Percentiles rank a stretch among this genome's conserved stretches.
Conservation (phyloP, 2,113 vertebrate genomes). For the Phaethornis superciliosus region DNA sequence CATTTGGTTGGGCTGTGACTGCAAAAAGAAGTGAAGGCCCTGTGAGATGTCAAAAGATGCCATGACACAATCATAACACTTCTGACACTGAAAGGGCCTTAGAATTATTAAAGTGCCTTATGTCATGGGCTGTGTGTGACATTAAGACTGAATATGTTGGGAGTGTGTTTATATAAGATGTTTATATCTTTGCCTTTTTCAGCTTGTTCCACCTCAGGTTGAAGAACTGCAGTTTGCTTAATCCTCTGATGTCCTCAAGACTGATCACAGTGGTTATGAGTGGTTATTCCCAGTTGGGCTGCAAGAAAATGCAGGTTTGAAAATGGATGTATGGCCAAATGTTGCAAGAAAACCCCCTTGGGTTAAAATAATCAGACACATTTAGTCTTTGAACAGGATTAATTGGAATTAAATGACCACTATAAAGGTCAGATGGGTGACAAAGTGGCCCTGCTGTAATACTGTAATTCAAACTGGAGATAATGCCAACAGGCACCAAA, state of each 20-base stretch:
- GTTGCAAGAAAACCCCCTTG: not conserved
- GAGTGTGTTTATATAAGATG: constrained; percentile 77
- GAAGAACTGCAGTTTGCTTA: constrained; percentile 80
- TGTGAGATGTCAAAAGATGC: not conserved
- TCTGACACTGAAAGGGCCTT: not conserved
- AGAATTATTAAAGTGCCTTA: constrained; percentile 25
- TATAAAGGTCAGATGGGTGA: not conserved
- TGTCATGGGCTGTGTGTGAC: constrained; percentile 82
- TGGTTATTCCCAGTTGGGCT: constrained; percentile 83
- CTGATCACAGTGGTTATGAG: constrained; percentile 78
- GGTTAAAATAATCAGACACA: not conserved
- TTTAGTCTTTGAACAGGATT: not conserved
- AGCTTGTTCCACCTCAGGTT: constrained; percentile 85
- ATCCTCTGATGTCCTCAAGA: constrained; percentile 77
- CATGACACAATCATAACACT: not conserved
- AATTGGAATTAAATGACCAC: not conserved
- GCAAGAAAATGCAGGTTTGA: not conserved
- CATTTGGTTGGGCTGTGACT: not conserved
- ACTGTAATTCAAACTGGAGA: not conserved
- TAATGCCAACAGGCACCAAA: not conserved
- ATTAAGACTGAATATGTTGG: constrained; percentile 74
- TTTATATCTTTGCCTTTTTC: constrained; percentile 76
- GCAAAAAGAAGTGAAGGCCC: not conserved
- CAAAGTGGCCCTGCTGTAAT: not conserved
- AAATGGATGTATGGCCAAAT: not conserved